Evolutionary conservation across 2,888 invertebrate species (phyloP).

Genomic region (Drosophila pullipes): DNA sequence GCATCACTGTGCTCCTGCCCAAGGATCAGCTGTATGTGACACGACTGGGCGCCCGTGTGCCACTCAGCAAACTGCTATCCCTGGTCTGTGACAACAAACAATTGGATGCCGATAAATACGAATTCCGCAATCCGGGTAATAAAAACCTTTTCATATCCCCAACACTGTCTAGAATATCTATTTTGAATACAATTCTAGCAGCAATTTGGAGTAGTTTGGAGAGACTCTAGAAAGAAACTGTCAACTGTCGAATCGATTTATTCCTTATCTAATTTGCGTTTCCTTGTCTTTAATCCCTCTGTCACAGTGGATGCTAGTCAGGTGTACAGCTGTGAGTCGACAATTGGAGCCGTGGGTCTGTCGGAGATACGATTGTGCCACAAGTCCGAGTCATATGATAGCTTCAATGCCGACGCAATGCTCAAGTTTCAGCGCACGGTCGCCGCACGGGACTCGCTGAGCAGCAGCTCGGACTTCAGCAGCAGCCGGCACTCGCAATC

Average conservation of each 20-base stretch:
- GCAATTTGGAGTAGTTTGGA: no score
- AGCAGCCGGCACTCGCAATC: conserved; percentile 84
- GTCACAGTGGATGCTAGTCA: conserved; percentile 85
- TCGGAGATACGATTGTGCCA: conserved; percentile 85
- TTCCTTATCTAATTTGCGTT: not conserved
- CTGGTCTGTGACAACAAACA: conserved; percentile 92
- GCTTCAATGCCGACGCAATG: conserved; percentile 84
- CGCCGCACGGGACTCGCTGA: conserved; percentile 82
- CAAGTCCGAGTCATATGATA: conserved; percentile 84
- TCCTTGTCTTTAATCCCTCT: not conserved
- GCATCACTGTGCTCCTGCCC: conserved; percentile 89
- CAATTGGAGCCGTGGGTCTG: conserved; percentile 85
- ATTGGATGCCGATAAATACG: conserved; percentile 90
- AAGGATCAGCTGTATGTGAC: conserved; percentile 92
- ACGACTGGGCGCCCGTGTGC: conserved; percentile 90
- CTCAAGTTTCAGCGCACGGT: conserved; percentile 83
- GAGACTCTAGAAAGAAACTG: no score
- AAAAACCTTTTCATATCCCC: not conserved
- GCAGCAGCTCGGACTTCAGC: conserved; percentile 85
- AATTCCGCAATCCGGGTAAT: conserved; percentile 91
- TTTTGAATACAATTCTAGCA: no score
- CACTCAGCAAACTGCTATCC: conserved; percentile 89
- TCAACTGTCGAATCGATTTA: not conserved
- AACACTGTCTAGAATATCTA: no score
- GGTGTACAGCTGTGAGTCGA: conserved; percentile 84